These are phyloP conservation scores for Sander lucioperca DNA, from an alignment of 2,113 vertebrate species.

Conservation along the genomic window DNA sequence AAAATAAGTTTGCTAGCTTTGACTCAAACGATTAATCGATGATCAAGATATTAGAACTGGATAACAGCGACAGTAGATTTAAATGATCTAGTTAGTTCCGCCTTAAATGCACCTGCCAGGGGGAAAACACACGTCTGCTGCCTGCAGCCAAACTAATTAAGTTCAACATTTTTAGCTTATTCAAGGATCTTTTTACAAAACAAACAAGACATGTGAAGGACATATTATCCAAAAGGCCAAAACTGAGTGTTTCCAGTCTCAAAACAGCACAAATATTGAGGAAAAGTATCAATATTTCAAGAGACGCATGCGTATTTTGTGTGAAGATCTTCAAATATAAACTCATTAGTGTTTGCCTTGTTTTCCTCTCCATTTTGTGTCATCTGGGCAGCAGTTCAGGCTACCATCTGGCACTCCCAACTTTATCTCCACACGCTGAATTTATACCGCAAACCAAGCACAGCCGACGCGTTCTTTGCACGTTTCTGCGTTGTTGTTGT, in stretches of 20 bases:
- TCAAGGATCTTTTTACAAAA: background rate
- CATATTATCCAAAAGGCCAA: too few relatives aligned
- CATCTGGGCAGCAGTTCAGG: background rate
- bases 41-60: too few relatives aligned
- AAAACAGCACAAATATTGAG: background rate
- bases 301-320: fast-evolving
- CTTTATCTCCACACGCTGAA: constrained; percentile 24
- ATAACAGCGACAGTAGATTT: background rate
- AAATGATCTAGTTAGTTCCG: constrained; percentile 1
- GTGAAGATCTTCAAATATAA: fast-evolving
- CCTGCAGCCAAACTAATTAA: fast-evolving
- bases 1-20: too few relatives aligned
- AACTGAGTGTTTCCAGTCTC: background rate
- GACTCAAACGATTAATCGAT: background rate
- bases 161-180: background rate
- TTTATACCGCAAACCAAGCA: background rate
- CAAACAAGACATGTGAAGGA: background rate
- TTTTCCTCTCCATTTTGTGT: background rate
- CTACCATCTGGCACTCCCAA: constrained; percentile 68
- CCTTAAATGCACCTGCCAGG: constrained; percentile 41
- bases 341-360: background rate
- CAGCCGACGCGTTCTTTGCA: background rate
- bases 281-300: fast-evolving
- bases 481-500: fast-evolving
- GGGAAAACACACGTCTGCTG: too few relatives aligned